Conservation (phyloP, 2,888 invertebrate species). For the Caenorhabditis sp. region DNA sequence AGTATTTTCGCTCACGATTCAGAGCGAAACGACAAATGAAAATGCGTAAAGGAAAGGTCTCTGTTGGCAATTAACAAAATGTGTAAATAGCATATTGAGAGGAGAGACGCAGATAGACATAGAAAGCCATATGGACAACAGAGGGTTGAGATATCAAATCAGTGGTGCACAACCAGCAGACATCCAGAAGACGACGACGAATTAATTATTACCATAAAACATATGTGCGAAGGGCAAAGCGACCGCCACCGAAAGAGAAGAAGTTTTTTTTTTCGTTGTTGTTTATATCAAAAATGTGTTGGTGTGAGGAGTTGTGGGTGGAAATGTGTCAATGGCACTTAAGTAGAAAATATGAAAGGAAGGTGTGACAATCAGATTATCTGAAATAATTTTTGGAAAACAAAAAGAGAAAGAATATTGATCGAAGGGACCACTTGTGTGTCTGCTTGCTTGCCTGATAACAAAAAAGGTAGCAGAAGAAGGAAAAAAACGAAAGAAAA, state of each 20-base stretch:
- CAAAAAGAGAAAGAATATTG: background rate
- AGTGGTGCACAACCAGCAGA: background rate
- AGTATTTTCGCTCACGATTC: no score
- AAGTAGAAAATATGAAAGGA: no score
- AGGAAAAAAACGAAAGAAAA: no score
- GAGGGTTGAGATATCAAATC: background rate
- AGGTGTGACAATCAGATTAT: no score
- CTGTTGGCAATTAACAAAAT: background rate
- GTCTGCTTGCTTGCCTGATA: background rate
- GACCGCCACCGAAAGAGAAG: no score
- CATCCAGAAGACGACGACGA: no score
- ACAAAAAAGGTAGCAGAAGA: background rate
- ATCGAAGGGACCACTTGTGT: background rate
- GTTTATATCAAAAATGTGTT: no score
- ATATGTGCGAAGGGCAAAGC: background rate
- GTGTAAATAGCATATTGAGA: background rate
- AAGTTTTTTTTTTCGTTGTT: no score
- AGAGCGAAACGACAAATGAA: background rate
- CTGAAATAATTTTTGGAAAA: background rate
- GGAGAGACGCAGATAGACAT: background rate
- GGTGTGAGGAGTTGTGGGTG: no score
- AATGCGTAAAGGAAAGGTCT: background rate
- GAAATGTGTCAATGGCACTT: no score
- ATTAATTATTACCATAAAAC: background rate
- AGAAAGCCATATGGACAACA: background rate